Evolutionary conservation across 2,113 vertebrate species (phyloP).

Genomic region (Labrus mixtus): DNA sequence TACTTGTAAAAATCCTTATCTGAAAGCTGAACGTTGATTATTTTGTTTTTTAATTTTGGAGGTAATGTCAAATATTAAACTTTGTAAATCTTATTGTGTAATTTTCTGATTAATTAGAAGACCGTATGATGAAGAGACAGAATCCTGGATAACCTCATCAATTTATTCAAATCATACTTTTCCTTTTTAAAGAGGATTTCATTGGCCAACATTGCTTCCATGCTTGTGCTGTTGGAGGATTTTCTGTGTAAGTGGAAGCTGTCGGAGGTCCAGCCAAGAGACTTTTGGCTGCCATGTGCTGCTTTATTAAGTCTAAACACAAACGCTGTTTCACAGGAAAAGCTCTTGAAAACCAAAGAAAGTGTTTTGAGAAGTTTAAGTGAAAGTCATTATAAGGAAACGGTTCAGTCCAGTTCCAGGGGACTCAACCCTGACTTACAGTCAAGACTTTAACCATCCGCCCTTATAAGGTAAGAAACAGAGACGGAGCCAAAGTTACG

Average conservation of each 20-base stretch:
- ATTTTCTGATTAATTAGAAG: no score
- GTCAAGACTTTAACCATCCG: not conserved
- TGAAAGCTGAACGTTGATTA: not conserved
- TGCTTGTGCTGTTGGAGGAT: not conserved
- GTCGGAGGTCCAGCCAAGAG: not conserved
- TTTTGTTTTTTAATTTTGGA: not conserved
- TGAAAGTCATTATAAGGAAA: not conserved
- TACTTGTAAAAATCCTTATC: not conserved
- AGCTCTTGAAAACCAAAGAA: not conserved
- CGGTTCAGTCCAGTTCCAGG: not conserved
- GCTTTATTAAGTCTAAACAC: conserved; percentile 6
- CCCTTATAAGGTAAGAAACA: conserved; percentile 33
- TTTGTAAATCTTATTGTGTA: no score
- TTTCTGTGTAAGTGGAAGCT: conserved; percentile 6
- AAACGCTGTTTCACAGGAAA: conserved; percentile 9
- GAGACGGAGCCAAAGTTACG: conserved; percentile 28
- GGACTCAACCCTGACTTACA: not conserved
- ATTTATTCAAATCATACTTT: not conserved
- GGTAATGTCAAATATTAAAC: not conserved
- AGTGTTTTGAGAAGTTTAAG: conserved; percentile 28
- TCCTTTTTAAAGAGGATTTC: not conserved
- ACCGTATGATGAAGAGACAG: no score
- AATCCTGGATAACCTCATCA: not conserved
- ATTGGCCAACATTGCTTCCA: not conserved
- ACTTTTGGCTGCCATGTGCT: not conserved